Percentiles rank a stretch among this genome's conserved stretches.
These are phyloP conservation scores for Pangasianodon hypophthalmus DNA, from an alignment of 2,113 vertebrate genomes.

Conservation along the genomic window DNA sequence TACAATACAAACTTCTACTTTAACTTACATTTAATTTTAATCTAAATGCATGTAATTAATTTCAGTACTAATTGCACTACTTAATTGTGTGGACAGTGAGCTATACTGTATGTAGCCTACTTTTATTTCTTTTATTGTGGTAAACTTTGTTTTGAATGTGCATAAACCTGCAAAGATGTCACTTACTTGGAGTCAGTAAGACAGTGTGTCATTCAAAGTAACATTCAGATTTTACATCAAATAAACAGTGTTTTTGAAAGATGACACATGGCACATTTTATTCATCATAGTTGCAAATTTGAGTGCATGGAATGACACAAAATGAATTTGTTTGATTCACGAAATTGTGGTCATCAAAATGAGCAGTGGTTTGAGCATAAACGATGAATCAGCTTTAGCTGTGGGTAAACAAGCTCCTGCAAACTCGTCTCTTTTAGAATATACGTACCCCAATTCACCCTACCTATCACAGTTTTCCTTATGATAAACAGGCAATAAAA, in stretches of 20 bases:
- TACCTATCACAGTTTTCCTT: neutral
- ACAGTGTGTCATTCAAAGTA: neutral
- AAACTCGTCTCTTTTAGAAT: neutral
- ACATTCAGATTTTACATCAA: neutral
- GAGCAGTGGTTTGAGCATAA: neutral
- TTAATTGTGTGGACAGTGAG: neutral
- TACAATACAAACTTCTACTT: neutral
- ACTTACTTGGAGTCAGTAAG: neutral
- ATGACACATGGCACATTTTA: neutral
- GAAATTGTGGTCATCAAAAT: neutral
- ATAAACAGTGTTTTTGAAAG: neutral
- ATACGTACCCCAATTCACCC: neutral
- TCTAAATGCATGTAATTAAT: neutral
- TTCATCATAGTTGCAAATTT: neutral
- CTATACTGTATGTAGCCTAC: neutral
- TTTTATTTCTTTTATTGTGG: neutral
- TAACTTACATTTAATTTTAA: neutral
- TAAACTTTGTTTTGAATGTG: neutral
- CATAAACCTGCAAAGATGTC: neutral
- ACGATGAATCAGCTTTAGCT: neutral
- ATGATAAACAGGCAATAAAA: neutral
- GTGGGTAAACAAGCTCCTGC: neutral
- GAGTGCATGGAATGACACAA: neutral
- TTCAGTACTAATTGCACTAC: neutral
- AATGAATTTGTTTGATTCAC: neutral